Base-by-base conservation (phyloP, 2,113 vertebrate genomes). In the Pedionomus torquatus region DNA sequence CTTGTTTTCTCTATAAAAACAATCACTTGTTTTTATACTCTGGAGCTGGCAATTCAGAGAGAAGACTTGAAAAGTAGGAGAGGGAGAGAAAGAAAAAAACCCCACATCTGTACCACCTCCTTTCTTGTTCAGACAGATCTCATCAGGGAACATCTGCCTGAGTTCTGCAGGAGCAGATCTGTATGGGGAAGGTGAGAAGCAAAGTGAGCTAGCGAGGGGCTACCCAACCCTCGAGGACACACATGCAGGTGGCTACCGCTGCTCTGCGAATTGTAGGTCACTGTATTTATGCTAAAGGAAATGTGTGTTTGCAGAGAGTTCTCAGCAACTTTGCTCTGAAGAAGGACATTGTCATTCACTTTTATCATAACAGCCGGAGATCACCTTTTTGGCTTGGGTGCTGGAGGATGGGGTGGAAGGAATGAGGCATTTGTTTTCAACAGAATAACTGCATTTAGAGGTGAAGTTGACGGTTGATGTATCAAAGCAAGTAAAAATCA, bases 231-330 rank as follows among this genome's bases (percentile, higher is more conserved):
- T 26, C 1, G 1, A 11, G 16, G 21, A 30, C 16, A 78, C 11
- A 8, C 0, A 0, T 0, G 0, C 39, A 35, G 23, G 54, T 11
- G 10, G 54, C 35, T 28, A 10, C 14, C 18, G 4, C 64, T 63
- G 55, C 4, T 46, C 49, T 60, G 31, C 18, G 25, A 66, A 9
- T 14, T 55, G 14, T 1, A 63, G 33, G 19, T 39, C 13, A 48
- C 23, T 63, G 3, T 26, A 33, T 25, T 75, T 58, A 39, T 9
- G 12, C 18, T 71, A 31, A 76, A 87, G 51, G 55, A 89, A 74
- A 74, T 14, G 16, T 9, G 7, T 12, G 13, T 51, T 61, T 54
- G 43, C 55, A 95, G 24, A 43, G 25, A 54, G 13, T 70, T 87
- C 51, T 41, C 48, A 35, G 28, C 0, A 4, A 44, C 26, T 69